These are phyloP conservation scores for Crax fasciolata DNA, from an alignment of 2,797 vertebrate genomes.

Conservation along the genomic window DNA sequence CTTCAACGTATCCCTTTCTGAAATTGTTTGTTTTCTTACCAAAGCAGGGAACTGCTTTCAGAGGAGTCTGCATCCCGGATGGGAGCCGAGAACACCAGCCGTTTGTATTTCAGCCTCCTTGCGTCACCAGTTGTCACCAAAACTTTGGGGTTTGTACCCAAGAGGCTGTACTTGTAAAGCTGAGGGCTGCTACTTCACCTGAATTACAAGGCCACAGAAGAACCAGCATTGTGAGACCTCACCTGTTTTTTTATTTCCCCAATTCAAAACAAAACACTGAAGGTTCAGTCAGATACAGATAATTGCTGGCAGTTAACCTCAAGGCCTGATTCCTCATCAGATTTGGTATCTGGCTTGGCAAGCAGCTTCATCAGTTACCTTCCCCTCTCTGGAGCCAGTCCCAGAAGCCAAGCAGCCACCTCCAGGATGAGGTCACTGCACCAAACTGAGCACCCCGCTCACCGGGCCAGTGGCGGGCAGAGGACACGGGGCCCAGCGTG, in stretches of 20 bases:
- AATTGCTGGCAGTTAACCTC: constrained; percentile 54
- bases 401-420: neutral
- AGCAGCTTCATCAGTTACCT: constrained; percentile 15
- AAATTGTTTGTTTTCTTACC: neutral
- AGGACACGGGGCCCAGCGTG: neutral
- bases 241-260: neutral
- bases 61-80: neutral
- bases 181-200: neutral
- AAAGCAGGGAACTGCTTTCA: neutral
- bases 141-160: neutral
- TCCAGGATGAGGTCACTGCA: neutral
- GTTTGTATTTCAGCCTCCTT: neutral
- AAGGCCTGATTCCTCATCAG: constrained; percentile 60
- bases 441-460: neutral
- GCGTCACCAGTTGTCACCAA: neutral
- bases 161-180: neutral
- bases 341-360: constrained; percentile 53
- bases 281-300: constrained; percentile 13
- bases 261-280: neutral
- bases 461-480: neutral
- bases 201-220: neutral
- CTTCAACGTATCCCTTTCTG: neutral
- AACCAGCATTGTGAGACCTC: neutral
- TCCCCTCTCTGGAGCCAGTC: constrained; percentile 1
- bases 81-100: neutral